Evolutionary conservation across 2,797 vertebrate genomes (phyloP).

Genomic region (Phrynocephalus vlangalii): DNA sequence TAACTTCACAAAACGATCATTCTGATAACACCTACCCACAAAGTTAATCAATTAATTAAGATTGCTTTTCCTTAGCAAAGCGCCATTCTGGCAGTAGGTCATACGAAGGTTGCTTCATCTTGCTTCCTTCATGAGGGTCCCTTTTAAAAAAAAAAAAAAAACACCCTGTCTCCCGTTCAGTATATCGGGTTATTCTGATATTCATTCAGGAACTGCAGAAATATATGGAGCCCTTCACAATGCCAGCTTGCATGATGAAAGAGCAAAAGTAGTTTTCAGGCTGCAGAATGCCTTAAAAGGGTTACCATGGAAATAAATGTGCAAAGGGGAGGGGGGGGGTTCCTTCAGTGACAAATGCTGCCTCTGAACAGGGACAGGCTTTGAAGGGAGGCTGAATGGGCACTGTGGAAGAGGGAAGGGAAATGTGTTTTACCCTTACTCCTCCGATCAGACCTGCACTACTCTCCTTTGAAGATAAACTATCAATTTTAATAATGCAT

Average conservation of each 20-base stretch:
- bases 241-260: constrained; percentile 83
- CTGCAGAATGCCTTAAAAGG: constrained; percentile 86
- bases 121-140: constrained; percentile 61
- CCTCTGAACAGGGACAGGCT: constrained; percentile 48
- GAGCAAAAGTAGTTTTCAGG: constrained; percentile 85
- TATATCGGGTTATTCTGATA: constrained; percentile 61
- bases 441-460: background rate
- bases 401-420: constrained; percentile 18
- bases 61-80: constrained; percentile 61
- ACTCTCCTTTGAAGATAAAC: background rate
- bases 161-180: constrained; percentile 56
- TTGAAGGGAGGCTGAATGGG: constrained; percentile 33
- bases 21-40: constrained; percentile 50
- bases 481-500: background rate
- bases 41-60: constrained; percentile 60
- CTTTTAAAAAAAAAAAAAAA: background rate
- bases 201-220: constrained; percentile 72
- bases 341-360: constrained; percentile 60
- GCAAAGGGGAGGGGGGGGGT: constrained; percentile 66
- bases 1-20: constrained; percentile 44
- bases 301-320: constrained; percentile 93
- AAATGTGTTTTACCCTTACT: constrained; percentile 27
- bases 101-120: constrained; percentile 71
- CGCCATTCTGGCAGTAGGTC: constrained; percentile 59
- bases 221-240: constrained; percentile 84